Evolutionary conservation across 2,797 vertebrate genomes (phyloP).

Genomic region (Benthosema pterotum): DNA sequence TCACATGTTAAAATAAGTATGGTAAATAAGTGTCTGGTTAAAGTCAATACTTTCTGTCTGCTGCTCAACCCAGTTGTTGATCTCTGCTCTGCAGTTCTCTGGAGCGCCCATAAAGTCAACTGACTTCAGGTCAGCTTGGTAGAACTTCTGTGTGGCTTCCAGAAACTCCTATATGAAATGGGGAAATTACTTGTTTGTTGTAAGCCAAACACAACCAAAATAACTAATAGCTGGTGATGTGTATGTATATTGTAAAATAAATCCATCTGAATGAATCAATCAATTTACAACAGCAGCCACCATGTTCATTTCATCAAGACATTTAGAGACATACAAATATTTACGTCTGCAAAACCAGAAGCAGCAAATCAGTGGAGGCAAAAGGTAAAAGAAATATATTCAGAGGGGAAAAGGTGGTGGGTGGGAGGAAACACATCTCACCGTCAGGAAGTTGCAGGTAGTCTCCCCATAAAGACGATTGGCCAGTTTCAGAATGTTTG

Average conservation of each 20-base stretch:
- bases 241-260: no score
- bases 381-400: no score
- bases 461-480: slow-evolving; percentile 91
- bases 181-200: neutral
- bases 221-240: neutral
- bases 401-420: no score
- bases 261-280: no score
- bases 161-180: slow-evolving; percentile 83
- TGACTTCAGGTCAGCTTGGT: slow-evolving; percentile 85
- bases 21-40: neutral
- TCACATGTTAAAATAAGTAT: no score
- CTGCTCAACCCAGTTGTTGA: slow-evolving; percentile 91
- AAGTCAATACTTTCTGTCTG: slow-evolving; percentile 85
- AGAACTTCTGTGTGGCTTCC: slow-evolving; percentile 80
- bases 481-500: slow-evolving; percentile 86
- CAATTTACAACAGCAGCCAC: no score
- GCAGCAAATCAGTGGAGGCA: no score
- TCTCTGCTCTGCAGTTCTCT: slow-evolving; percentile 80
- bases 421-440: slow-evolving; percentile 48
- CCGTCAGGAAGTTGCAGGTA: slow-evolving; percentile 81
- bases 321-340: no score
- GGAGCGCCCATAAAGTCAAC: slow-evolving; percentile 85
- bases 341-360: no score
- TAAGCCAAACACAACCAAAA: neutral
- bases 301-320: no score